phyloP scores from a whole-genome alignment of 2,888 invertebrate genomes.

The Craniophora ligustri region DNA sequence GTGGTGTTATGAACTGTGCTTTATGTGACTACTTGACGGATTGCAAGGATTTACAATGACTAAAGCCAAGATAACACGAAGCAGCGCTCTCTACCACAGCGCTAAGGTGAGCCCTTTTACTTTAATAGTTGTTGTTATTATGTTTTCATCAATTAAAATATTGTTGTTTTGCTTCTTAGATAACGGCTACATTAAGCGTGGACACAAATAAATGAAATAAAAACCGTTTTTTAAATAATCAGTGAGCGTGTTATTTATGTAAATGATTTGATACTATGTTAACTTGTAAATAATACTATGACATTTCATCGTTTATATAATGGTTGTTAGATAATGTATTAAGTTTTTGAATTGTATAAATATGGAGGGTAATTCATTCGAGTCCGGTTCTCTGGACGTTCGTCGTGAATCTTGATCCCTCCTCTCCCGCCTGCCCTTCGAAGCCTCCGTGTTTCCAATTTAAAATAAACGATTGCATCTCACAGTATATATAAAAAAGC shows the following conservation, averaged over 20 bases:
- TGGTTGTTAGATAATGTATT: constrained; percentile 4
- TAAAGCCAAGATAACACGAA: constrained; percentile 88
- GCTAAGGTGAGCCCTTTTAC: constrained; percentile 90
- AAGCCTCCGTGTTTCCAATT: constrained; percentile 70
- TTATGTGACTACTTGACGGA: constrained; percentile 67
- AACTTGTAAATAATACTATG: constrained; percentile 1
- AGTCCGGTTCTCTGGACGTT: constrained; percentile 69
- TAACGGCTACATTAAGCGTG: background rate
- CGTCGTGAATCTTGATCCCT: constrained; percentile 77
- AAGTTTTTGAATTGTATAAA: constrained; percentile 2
- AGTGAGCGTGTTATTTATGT: constrained; percentile 63
- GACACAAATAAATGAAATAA: background rate
- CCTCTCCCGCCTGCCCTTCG: constrained; percentile 68
- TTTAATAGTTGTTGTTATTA: constrained; percentile 46
- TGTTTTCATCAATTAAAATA: constrained; percentile 49
- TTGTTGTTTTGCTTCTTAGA: constrained; percentile 12
- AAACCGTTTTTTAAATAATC: constrained; percentile 1
- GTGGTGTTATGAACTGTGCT: constrained; percentile 79
- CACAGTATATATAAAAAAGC: constrained; percentile 60
- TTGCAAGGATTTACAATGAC: constrained; percentile 81
- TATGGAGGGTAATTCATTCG: constrained; percentile 65
- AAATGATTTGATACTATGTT: constrained; percentile 39
- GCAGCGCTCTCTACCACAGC: constrained; percentile 92
- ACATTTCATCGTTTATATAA: constrained; percentile 2
- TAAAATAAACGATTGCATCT: constrained; percentile 72